phyloP scores from a whole-genome alignment of 1,140 invertebrate species.

The Ganaspis sp. region DNA sequence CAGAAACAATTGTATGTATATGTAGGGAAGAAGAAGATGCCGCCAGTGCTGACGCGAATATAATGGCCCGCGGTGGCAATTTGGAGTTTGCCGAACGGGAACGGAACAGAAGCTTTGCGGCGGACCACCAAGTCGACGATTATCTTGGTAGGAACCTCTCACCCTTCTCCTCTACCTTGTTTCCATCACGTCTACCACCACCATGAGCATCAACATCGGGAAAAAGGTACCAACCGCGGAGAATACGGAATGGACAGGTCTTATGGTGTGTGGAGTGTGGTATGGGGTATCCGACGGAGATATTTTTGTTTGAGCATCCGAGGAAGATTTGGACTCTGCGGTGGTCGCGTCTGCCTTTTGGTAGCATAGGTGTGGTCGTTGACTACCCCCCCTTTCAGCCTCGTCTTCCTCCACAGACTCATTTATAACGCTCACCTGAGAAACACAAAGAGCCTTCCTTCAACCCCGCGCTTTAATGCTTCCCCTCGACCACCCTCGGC shows the following conservation, averaged over 20 bases:
- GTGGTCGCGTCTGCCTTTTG: constrained; percentile 67
- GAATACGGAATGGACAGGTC: constrained; percentile 17
- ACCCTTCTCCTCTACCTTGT: constrained; percentile 13
- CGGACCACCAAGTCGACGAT: constrained; percentile 57
- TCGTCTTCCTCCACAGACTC: constrained; percentile 59
- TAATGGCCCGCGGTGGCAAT: constrained; percentile 56
- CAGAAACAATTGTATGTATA: constrained; percentile 18
- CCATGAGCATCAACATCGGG: constrained; percentile 9
- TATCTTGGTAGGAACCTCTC: constrained; percentile 47
- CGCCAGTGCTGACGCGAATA: constrained; percentile 54
- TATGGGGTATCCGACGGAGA: constrained; percentile 42
- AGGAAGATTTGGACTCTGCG: constrained; percentile 61
- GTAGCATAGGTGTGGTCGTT: constrained; percentile 71
- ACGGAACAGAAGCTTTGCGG: constrained; percentile 50
- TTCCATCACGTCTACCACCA: constrained; percentile 13
- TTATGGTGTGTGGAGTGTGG: constrained; percentile 25
- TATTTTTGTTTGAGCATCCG: constrained; percentile 56
- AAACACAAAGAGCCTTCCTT: constrained; percentile 72
- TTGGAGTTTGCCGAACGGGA: constrained; percentile 49
- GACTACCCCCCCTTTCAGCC: constrained; percentile 42
- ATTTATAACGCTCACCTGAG: constrained; percentile 74
- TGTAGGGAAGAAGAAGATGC: constrained; percentile 10
- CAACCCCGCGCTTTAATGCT: constrained; percentile 54
- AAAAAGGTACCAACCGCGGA: constrained; percentile 13
- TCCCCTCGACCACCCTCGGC: constrained; percentile 39